phyloP scores from a whole-genome alignment of 2,113 vertebrate species.

The Orthonyx spaldingii region DNA sequence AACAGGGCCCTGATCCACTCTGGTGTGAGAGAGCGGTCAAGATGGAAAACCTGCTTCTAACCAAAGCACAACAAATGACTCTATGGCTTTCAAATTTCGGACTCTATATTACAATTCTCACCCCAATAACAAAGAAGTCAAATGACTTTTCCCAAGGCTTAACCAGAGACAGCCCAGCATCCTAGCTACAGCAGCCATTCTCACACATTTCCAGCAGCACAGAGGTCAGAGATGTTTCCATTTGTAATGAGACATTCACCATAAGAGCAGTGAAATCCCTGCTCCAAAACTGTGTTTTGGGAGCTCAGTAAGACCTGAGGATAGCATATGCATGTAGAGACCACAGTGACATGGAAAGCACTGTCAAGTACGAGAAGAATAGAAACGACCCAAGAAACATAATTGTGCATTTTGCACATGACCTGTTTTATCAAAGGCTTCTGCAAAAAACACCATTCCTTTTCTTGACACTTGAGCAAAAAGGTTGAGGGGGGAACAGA shows the following conservation, averaged over 20 bases:
- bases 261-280: not conserved
- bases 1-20: not conserved
- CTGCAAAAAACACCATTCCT: not conserved
- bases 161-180: not conserved
- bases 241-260: not conserved
- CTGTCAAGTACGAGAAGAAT: not conserved
- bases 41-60: not conserved
- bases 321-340: not conserved
- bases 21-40: not conserved
- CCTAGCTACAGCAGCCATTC: not conserved
- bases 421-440: not conserved
- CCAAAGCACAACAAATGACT: not conserved
- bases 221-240: not conserved
- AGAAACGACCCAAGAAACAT: not conserved
- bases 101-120: not conserved
- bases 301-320: not conserved
- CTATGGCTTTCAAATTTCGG: not conserved
- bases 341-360: not conserved
- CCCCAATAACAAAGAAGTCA: not conserved
- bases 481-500: not conserved
- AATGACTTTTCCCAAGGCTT: not conserved
- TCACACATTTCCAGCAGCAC: not conserved
- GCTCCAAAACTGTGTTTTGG: not conserved
- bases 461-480: not conserved
- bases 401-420: not conserved